A percentile compares a stretch with the other conserved stretches of the same genome.
Conservation (phyloP, 2,113 vertebrate species). For the Mormyrus iriodes region DNA sequence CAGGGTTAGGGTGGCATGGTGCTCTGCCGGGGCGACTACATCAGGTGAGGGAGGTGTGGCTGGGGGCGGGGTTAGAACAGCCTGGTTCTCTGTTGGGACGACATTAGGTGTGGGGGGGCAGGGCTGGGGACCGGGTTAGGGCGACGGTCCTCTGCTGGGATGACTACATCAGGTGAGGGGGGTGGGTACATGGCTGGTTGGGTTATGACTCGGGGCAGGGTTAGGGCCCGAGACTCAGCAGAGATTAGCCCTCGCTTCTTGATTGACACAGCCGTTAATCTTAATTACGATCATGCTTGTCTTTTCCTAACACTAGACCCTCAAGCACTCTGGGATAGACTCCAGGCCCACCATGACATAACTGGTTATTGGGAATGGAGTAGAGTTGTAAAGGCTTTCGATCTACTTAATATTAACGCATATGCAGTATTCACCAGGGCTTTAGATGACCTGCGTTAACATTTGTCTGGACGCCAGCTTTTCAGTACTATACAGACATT, state of each 20-base stretch:
- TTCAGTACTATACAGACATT: background rate
- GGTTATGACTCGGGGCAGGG: background rate
- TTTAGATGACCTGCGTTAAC: background rate
- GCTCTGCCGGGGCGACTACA: conserved; percentile 67
- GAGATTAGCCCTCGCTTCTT: background rate
- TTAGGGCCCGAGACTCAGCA: background rate
- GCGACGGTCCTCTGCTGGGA: conserved; percentile 72
- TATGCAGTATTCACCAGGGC: background rate
- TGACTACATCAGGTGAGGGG: conserved; percentile 35
- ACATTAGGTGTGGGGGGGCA: conserved; percentile 61
- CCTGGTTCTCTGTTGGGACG: conserved; percentile 72
- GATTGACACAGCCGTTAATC: background rate
- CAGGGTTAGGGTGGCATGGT: conserved; percentile 67
- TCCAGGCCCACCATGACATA: background rate
- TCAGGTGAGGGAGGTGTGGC: background rate
- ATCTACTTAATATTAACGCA: background rate
- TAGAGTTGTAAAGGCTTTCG: no score
- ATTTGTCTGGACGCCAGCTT: no score
- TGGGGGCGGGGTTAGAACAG: conserved; percentile 30
- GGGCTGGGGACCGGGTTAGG: no score
- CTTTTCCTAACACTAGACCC: background rate
- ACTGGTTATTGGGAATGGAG: no score
- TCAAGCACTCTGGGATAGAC: background rate
- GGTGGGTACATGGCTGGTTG: no score
- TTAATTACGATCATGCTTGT: background rate